Conservation (phyloP, 2,797 vertebrate genomes). For the Sebastolobus altivelis region DNA sequence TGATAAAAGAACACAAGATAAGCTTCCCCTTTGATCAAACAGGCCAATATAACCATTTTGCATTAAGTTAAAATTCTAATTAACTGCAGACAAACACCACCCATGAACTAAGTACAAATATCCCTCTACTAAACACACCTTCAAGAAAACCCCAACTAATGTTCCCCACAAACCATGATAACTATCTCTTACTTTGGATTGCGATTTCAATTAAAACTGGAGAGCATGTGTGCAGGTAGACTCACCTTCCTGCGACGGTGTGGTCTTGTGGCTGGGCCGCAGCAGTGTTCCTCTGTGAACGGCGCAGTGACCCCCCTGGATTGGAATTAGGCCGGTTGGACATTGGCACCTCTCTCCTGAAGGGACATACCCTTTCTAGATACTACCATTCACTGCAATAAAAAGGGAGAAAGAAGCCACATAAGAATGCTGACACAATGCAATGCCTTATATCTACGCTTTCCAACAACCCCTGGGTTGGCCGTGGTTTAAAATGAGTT, state of each 20-base stretch:
- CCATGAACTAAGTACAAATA: slow-evolving; percentile 3
- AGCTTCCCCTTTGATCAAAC: slow-evolving; percentile 17
- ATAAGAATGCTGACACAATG: slow-evolving; percentile 29
- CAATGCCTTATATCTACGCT: background rate
- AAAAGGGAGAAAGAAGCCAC: slow-evolving; percentile 38
- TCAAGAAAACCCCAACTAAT: slow-evolving; percentile 2
- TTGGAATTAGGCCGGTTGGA: slow-evolving; percentile 99
- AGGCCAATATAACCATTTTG: slow-evolving; percentile 9
- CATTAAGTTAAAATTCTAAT: background rate
- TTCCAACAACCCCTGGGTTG: background rate
- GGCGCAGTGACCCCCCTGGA: slow-evolving; percentile 99
- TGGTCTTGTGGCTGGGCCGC: slow-evolving; percentile 99
- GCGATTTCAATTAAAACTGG: background rate
- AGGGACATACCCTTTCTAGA: slow-evolving; percentile 99
- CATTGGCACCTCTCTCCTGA: slow-evolving; percentile 99
- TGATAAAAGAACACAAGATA: slow-evolving; percentile 29
- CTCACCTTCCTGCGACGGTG: slow-evolving; percentile 96
- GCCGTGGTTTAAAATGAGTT: background rate
- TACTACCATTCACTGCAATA: slow-evolving; percentile 98
- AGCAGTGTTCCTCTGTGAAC: slow-evolving; percentile 99
- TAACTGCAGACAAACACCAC: slow-evolving; percentile 8
- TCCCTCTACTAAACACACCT: background rate
- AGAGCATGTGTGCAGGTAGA: background rate
- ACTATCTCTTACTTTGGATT: background rate
- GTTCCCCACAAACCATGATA: slow-evolving; percentile 1